Percentiles rank a stretch among this genome's conserved stretches.
Conservation (phyloP, 2,888 invertebrate species). For the Phyllotreta cruciferae region DNA sequence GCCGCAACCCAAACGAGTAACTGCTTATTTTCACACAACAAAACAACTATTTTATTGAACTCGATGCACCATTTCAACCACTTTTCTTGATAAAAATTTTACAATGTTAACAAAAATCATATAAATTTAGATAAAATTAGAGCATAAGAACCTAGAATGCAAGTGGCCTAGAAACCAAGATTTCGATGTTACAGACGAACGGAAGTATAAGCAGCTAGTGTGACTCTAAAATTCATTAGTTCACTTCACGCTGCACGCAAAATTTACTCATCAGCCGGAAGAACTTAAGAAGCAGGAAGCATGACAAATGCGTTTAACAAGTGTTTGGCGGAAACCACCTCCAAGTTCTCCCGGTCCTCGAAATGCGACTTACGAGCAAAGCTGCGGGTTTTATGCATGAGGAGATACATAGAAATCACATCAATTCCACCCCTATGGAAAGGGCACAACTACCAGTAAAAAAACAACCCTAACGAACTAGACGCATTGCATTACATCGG, state of each 20-base stretch:
- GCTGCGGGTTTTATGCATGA: slow-evolving; percentile 12
- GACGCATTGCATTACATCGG: slow-evolving; percentile 15
- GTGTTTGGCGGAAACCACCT: slow-evolving; percentile 1
- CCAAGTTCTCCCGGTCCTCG: not conserved
- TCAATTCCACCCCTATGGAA: slow-evolving; percentile 5
- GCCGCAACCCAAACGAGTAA: slow-evolving; percentile 1
- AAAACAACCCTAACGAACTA: slow-evolving; percentile 17
- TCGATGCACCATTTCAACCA: no score
- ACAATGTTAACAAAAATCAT: no score
- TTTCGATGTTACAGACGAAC: no score
- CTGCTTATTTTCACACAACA: not conserved
- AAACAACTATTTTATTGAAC: not conserved
- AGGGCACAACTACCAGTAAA: slow-evolving; percentile 13
- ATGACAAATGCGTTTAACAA: slow-evolving; percentile 7
- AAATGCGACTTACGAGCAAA: not conserved
- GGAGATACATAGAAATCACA: slow-evolving; percentile 14
- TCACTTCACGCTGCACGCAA: not conserved
- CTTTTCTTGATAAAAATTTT: no score
- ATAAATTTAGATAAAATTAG: no score
- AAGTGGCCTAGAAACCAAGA: no score
- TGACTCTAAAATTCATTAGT: no score
- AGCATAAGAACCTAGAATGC: no score
- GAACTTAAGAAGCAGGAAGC: slow-evolving; percentile 1
- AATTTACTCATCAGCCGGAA: slow-evolving; percentile 1
- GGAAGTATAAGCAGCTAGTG: no score